Evolutionary conservation across 2,113 vertebrate genomes (phyloP), one percentile per base, ranked within the genome.

Genomic region (Nothobranchius kuhntae): DNA sequence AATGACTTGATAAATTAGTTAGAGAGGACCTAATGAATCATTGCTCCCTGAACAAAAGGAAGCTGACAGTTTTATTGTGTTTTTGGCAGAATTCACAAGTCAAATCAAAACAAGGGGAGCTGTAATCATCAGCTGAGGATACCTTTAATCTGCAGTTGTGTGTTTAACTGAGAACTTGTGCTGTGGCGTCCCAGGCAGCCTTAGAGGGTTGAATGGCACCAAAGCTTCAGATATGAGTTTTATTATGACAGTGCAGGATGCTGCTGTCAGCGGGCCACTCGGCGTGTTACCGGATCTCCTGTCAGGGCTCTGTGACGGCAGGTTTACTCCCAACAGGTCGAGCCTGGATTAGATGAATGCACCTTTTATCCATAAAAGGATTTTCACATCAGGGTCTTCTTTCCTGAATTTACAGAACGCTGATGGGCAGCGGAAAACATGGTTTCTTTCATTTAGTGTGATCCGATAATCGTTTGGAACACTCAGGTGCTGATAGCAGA

Each of bases 1-100:
- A 58, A 77, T 40, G 30, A 70, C 47, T 52, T 54, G 51, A 81
- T 69, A 59, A 83, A 71, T 82, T 50, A 64, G 61, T 78, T 74
- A 65, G 67, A 48, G 61, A 17, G 17, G 63, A 12, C 15, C 60
- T 76, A 78, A 79, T 70, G 68, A 82, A 62, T 65, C 61, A 72
- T 69, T 66, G 17, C 53, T 70, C 54, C 67, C 78, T 59, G 54
- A 81, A 78, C 71, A 71, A 72, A 67, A 71, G 65, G 72, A 44
- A 51, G 71, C 51, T 67, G 53, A 80, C 68, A 51, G 50, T 89
- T 60, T 15, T 50, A 42, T 64, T 77, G 67, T 74, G 36, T 42
- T 24, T 44, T 40, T 26, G 67, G 53, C 58, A 64, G 63, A 38
- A 71, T 24, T 56, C 24, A 48, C 64, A 50, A 47, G 69, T 69